Evolutionary conservation across 2,113 vertebrate genomes (phyloP).

Genomic region (Megaceryle maxima): DNA sequence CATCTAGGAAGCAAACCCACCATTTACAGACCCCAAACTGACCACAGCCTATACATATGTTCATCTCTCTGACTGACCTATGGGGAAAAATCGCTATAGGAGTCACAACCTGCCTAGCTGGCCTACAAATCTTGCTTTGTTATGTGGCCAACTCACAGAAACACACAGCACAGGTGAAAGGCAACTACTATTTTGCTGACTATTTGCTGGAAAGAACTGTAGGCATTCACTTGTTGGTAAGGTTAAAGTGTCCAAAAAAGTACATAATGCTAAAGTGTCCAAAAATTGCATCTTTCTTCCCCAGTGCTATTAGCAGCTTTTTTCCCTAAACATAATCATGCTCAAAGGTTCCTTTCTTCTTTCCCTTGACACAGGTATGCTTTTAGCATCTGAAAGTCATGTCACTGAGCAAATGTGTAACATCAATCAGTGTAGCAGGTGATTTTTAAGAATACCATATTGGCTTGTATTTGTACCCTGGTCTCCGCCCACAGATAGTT

Average conservation of each 20-base stretch:
- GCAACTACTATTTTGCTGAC: slow-evolving; percentile 62
- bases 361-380: not conserved
- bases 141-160: not conserved
- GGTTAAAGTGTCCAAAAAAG: not conserved
- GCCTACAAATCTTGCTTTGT: not conserved
- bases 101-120: not conserved
- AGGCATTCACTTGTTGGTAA: not conserved
- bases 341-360: not conserved
- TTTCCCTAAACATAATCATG: not conserved
- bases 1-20: not conserved
- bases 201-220: not conserved
- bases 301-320: not conserved
- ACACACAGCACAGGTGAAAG: not conserved
- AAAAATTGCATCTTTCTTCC: not conserved
- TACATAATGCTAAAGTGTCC: not conserved
- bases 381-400: slow-evolving; percentile 1
- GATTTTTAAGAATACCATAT: not conserved
- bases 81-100: not conserved
- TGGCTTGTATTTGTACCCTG: not conserved
- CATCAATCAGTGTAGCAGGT: not conserved
- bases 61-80: not conserved
- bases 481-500: not conserved
- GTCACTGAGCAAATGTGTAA: not conserved
- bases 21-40: not conserved
- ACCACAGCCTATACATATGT: not conserved